Evolutionary conservation across 2,113 vertebrate genomes (phyloP), one percentile per base, ranked within the genome.

Genomic region (Syngnathus typhle): DNA sequence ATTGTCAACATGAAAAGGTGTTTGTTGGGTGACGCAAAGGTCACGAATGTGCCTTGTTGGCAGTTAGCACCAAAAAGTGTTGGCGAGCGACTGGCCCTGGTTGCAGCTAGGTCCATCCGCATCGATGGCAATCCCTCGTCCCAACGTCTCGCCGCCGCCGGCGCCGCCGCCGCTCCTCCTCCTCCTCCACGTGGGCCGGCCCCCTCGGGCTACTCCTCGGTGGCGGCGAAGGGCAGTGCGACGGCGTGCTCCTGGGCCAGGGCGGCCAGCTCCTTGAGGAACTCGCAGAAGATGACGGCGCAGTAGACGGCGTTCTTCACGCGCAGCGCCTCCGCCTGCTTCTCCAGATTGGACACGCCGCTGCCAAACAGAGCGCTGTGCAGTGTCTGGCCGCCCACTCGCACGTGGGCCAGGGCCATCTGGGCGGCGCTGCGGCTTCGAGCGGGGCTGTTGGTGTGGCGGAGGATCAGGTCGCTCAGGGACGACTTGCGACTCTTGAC

Each of bases 251-350:
- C 95, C 88, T 98, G 96, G 58, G 95, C 92, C 7, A 96, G 92
- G 71, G 96, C 95, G 0, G 96, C 96, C 89, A 98, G 88, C 88
- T 98, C 96, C 83, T 98, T 98, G 65, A 98, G 93, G 90, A 98
- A 98, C 88, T 98, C 96, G 0, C 92, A 91, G 85, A 98, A 98
- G 88, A 98, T 92, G 68, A 98, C 94, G 0, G 96, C 91, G 39
- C 94, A 94, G 92, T 98, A 98, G 46, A 98, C 96, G 1, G 94
- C 94, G 44, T 98, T 98, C 87, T 95, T 95, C 68, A 97, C 94
- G 0, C 96, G 91, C 68, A 97, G 92, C 0, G 94, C 95, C 82
- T 97, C 93, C 0, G 92, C 92, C 76, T 95, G 94, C 69, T 91
- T 92, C 84, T 94, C 94, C 70, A 91, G 64, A 16, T 84, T 66